Percentiles rank a stretch among this genome's conserved stretches.
These are phyloP conservation scores for Chloroceryle inda DNA, from an alignment of 2,797 vertebrate genomes.

Conservation along the genomic window DNA sequence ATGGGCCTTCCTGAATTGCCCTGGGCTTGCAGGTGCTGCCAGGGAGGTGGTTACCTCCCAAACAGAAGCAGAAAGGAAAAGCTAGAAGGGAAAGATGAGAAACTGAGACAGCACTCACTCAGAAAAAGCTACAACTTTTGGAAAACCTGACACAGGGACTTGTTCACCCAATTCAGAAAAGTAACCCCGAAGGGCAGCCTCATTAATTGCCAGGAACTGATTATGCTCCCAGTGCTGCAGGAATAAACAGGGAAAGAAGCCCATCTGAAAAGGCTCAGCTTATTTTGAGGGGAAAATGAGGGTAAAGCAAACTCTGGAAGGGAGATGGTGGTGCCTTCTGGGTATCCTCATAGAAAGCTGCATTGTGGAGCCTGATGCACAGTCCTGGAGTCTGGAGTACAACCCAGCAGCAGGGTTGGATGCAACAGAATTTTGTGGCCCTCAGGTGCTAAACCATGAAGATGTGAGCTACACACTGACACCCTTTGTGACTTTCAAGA, in stretches of 20 bases:
- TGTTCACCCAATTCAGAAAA: not conserved
- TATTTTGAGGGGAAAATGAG: not conserved
- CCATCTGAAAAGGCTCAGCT: not conserved
- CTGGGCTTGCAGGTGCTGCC: accelerated
- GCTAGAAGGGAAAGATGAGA: not conserved
- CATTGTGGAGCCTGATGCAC: not conserved
- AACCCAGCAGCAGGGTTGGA: not conserved
- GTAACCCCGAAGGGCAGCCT: not conserved
- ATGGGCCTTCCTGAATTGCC: not conserved
- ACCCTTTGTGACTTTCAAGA: not conserved
- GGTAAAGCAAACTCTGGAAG: not conserved
- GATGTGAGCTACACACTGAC: not conserved
- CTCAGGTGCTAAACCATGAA: not conserved
- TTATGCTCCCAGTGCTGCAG: not conserved
- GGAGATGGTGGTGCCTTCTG: not conserved
- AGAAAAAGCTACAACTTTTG: not conserved
- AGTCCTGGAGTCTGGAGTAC: not conserved
- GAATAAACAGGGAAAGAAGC: not conserved
- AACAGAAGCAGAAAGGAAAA: not conserved
- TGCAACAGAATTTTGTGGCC: not conserved
- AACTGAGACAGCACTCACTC: not conserved
- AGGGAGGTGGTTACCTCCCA: accelerated
- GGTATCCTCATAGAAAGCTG: not conserved
- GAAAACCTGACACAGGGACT: accelerated
- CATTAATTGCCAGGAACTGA: not conserved